A percentile compares a stretch with the other conserved stretches of the same genome.
Evolutionary conservation across 2,113 vertebrate genomes (phyloP).

Genomic region (Galeopterus variegatus): DNA sequence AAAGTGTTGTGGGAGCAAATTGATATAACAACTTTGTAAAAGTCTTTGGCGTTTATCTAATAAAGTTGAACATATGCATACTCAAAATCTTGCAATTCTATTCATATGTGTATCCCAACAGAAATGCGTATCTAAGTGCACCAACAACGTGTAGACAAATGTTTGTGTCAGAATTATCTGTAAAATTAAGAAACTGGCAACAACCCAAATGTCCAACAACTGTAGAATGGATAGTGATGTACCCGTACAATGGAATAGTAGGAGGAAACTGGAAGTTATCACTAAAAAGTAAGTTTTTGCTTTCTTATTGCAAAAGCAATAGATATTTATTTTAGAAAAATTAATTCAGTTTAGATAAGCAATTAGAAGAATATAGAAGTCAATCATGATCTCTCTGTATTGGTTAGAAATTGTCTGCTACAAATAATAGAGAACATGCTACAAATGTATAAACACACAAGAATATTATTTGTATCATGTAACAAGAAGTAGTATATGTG

Average conservation of each 20-base stretch:
- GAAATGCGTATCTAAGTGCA: background rate
- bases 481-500: background rate
- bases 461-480: background rate
- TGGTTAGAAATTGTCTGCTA: background rate
- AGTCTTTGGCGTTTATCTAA: background rate
- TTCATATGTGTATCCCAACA: background rate
- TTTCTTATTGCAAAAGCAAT: background rate
- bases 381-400: background rate
- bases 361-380: constrained; percentile 14
- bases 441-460: background rate
- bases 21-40: background rate
- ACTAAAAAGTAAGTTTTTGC: background rate
- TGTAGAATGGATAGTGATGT: background rate
- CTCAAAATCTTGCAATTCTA: background rate
- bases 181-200: constrained; percentile 7
- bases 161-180: background rate
- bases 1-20: background rate
- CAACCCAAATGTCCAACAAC: background rate
- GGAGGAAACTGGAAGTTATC: constrained; percentile 3
- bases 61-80: background rate
- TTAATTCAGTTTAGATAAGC: background rate
- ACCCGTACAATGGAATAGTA: background rate
- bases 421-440: background rate
- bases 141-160: background rate
- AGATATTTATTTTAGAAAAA: constrained; percentile 41